These are phyloP conservation scores for Melinopterus prodromus DNA, from an alignment of 2,888 invertebrate genomes.

Conservation along the genomic window DNA sequence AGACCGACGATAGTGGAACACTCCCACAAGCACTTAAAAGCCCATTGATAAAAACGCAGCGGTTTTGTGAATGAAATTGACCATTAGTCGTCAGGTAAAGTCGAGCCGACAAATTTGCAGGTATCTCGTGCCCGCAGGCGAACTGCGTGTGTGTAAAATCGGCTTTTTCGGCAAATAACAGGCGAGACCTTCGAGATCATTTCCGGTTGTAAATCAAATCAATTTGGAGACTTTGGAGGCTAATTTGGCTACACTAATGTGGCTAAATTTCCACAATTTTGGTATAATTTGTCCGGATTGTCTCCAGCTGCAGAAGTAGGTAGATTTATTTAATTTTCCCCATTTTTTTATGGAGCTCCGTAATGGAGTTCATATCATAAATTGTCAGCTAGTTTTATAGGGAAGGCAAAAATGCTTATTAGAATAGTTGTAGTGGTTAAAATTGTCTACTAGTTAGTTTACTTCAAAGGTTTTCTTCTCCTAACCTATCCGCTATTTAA, in stretches of 20 bases:
- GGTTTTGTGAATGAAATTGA: not conserved
- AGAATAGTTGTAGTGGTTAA: too few relatives aligned
- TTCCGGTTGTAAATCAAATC: conserved; percentile 4
- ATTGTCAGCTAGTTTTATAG: too few relatives aligned
- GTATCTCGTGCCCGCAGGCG: not conserved
- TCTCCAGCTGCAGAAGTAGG: not conserved
- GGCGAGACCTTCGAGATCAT: not conserved
- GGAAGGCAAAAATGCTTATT: too few relatives aligned
- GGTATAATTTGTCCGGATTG: not conserved
- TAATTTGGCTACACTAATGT: too few relatives aligned
- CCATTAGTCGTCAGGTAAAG: not conserved
- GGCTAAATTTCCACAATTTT: not conserved
- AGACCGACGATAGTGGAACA: not conserved
- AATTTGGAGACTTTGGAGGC: not conserved
- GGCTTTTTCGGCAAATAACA: not conserved
- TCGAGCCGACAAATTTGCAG: conserved; percentile 4
- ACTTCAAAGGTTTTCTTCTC: too few relatives aligned
- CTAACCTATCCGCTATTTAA: too few relatives aligned
- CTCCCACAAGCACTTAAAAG: not conserved
- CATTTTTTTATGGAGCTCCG: too few relatives aligned
- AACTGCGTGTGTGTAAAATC: conserved; percentile 4
- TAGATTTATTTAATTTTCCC: not conserved
- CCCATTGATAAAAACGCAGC: not conserved
- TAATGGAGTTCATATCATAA: too few relatives aligned
- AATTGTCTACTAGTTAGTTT: too few relatives aligned